Conservation (phyloP, 2,797 vertebrate genomes). For the Coendou prehensilis region DNA sequence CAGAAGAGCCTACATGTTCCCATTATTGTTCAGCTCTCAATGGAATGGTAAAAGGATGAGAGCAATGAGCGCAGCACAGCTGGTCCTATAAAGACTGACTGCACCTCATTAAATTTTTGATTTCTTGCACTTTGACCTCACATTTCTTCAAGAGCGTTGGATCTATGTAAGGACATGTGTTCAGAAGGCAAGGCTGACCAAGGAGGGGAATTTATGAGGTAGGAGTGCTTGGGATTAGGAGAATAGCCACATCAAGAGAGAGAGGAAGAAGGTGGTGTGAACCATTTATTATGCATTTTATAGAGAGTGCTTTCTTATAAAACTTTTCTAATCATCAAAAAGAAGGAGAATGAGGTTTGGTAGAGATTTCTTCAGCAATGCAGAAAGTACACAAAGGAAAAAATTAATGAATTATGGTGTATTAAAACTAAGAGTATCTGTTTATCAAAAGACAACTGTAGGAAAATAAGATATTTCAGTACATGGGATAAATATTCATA, state of each 20-base stretch:
- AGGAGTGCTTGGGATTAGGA: slow-evolving; percentile 40
- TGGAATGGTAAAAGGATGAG: slow-evolving; percentile 84
- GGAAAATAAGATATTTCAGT: neutral
- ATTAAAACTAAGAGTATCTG: slow-evolving; percentile 17
- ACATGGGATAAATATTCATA: neutral
- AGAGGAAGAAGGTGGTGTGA: neutral
- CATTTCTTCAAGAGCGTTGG: slow-evolving; percentile 50
- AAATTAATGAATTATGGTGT: neutral
- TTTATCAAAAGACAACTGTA: neutral
- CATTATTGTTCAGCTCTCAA: slow-evolving; percentile 79
- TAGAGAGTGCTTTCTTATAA: slow-evolving; percentile 14
- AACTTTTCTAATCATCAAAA: slow-evolving; percentile 28
- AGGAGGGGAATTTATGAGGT: slow-evolving; percentile 4
- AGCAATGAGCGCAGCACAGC: slow-evolving; percentile 61
- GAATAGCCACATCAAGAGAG: slow-evolving; percentile 25
- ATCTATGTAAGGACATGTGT: slow-evolving; percentile 61
- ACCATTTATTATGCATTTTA: slow-evolving; percentile 40
- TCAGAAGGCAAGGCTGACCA: slow-evolving; percentile 25
- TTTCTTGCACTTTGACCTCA: slow-evolving; percentile 69
- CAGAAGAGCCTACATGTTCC: slow-evolving; percentile 66
- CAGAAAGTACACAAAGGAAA: neutral
- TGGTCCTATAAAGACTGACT: slow-evolving; percentile 85
- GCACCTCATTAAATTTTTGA: slow-evolving; percentile 85
- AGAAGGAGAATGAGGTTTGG: neutral
- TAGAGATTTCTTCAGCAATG: slow-evolving; percentile 30